A percentile compares a stretch with the other conserved stretches of the same genome.
These are phyloP conservation scores for Philaethria dido DNA, from an alignment of 2,888 invertebrate genomes.

Conservation along the genomic window DNA sequence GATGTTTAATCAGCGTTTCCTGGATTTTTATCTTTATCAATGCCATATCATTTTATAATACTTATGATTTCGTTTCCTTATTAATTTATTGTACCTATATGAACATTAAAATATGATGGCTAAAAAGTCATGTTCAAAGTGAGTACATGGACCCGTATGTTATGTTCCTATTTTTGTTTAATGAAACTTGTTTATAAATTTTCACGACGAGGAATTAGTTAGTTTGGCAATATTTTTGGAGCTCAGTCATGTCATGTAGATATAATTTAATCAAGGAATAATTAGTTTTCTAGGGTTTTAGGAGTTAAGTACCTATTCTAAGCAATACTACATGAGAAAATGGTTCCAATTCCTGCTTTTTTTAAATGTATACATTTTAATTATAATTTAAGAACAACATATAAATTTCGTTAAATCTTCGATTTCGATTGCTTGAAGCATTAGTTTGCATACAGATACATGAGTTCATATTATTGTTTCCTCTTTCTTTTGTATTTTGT, in stretches of 20 bases:
- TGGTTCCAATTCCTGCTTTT: too few relatives aligned
- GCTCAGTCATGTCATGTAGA: too few relatives aligned
- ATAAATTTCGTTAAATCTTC: not conserved
- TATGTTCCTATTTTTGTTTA: not conserved
- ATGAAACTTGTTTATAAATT: too few relatives aligned
- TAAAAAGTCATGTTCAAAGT: not conserved
- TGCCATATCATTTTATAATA: conserved; percentile 24
- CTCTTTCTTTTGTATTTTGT: too few relatives aligned
- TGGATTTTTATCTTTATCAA: conserved; percentile 35
- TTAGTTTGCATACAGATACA: too few relatives aligned
- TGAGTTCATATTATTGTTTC: too few relatives aligned
- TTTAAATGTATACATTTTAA: too few relatives aligned
- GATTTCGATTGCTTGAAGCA: too few relatives aligned
- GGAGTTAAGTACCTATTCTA: not conserved
- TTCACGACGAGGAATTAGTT: too few relatives aligned
- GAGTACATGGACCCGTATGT: not conserved
- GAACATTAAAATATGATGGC: not conserved
- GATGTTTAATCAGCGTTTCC: conserved; percentile 24
- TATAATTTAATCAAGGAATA: too few relatives aligned
- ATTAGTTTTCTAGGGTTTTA: not conserved
- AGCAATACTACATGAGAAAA: not conserved
- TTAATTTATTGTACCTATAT: conserved; percentile 4
- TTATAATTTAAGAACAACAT: not conserved
- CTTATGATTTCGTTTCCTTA: conserved; percentile 43
- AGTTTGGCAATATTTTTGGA: too few relatives aligned